phyloP scores from a whole-genome alignment of 2,797 vertebrate species.

The Gambusia yucatana region DNA sequence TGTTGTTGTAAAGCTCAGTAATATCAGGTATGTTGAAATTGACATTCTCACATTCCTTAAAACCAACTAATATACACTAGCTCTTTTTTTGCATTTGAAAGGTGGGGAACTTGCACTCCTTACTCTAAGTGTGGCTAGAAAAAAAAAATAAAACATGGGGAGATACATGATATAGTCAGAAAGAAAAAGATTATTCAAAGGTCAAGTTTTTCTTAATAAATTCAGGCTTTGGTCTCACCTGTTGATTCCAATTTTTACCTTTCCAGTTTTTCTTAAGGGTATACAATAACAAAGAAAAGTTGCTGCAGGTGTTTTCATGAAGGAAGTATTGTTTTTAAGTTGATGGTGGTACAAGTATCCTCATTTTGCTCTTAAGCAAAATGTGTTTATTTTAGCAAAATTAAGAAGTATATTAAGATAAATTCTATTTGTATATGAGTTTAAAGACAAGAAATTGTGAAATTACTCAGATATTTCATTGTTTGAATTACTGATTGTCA shows the following conservation, averaged over 20 bases:
- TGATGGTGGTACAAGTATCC: neutral
- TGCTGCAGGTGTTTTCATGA: neutral
- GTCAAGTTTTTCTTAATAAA: neutral
- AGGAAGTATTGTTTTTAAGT: neutral
- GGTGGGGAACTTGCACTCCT: constrained; percentile 45
- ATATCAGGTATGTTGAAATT: constrained; percentile 59
- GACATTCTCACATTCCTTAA: neutral
- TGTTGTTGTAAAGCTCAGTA: constrained; percentile 66
- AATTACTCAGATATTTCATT: neutral
- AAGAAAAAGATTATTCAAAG: neutral
- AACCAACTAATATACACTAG: neutral
- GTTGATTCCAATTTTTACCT: neutral
- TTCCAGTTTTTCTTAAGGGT: neutral
- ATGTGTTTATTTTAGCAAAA: no score
- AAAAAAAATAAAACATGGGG: neutral
- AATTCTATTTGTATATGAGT: no score
- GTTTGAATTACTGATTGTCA: neutral
- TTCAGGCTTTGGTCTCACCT: neutral
- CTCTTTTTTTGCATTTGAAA: constrained; percentile 17
- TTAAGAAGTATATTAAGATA: no score
- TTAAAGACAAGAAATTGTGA: neutral
- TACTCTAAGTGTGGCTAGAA: neutral
- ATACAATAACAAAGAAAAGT: neutral
- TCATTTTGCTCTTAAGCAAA: neutral
- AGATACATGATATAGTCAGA: neutral